phyloP scores from a whole-genome alignment of 2,888 invertebrate species.

The Phyto melanocephala region DNA sequence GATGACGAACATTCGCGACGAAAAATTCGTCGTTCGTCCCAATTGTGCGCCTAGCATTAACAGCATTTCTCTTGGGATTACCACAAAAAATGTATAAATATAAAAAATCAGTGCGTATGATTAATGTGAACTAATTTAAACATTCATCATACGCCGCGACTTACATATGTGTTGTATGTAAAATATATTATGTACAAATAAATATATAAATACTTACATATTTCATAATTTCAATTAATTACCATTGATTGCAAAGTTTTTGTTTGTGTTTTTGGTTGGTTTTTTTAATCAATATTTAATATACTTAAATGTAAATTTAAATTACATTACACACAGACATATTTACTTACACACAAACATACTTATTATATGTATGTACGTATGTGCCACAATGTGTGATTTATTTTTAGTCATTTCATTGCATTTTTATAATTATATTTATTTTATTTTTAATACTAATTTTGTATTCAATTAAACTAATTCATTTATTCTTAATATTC shows the following conservation, averaged over 20 bases:
- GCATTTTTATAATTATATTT: slow-evolving; percentile 28
- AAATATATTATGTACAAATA: neutral
- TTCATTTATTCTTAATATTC: slow-evolving; percentile 22
- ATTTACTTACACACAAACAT: neutral
- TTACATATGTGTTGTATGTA: neutral
- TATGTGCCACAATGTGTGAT: neutral
- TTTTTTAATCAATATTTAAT: slow-evolving; percentile 15
- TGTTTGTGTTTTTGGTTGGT: slow-evolving; percentile 1
- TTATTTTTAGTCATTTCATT: slow-evolving; percentile 33
- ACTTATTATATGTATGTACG: neutral
- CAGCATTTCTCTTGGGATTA: too few relatives aligned
- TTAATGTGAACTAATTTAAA: neutral
- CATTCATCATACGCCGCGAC: neutral
- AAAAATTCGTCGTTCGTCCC: too few relatives aligned
- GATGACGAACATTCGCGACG: too few relatives aligned
- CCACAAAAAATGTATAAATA: too few relatives aligned
- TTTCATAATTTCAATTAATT: slow-evolving; percentile 35
- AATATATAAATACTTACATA: neutral
- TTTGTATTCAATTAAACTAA: slow-evolving; percentile 49
- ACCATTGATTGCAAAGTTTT: slow-evolving; percentile 29
- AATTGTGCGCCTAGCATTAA: too few relatives aligned
- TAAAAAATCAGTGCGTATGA: neutral
- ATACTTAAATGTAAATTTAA: slow-evolving; percentile 19
- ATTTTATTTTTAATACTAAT: neutral
- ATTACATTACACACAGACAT: slow-evolving; percentile 13